A percentile compares a stretch with the other conserved stretches of the same genome.
These are phyloP conservation scores for Aquatica leii DNA, from an alignment of 2,888 invertebrate genomes.

Conservation along the genomic window DNA sequence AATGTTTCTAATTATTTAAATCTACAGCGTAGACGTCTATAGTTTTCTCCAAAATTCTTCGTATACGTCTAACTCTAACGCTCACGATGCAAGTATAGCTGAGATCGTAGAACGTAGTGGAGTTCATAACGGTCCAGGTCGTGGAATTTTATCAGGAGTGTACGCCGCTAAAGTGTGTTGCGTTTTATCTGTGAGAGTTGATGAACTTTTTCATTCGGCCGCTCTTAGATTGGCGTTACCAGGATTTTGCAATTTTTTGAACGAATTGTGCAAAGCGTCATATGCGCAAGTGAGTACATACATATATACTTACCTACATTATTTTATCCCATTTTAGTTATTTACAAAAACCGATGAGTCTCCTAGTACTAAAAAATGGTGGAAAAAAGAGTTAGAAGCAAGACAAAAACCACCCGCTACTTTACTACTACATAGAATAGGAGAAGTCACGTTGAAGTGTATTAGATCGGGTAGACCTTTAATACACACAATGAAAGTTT, in stretches of 20 bases:
- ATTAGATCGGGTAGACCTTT: constrained; percentile 87
- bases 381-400: constrained; percentile 57
- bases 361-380: constrained; percentile 60
- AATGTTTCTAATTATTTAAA: not conserved
- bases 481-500: constrained; percentile 90
- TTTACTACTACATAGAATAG: constrained; percentile 80
- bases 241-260: constrained; percentile 83
- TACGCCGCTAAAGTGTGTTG: constrained; percentile 91
- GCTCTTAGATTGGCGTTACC: constrained; percentile 87
- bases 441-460: constrained; percentile 88
- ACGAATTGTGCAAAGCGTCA: constrained; percentile 85
- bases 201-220: constrained; percentile 89
- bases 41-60: constrained; percentile 75
- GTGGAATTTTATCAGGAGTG: constrained; percentile 73
- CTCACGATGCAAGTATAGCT: constrained; percentile 74
- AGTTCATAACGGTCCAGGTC: constrained; percentile 58
- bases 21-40: constrained; percentile 80
- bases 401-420: constrained; percentile 63
- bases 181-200: constrained; percentile 88
- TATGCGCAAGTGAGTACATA: constrained; percentile 71
- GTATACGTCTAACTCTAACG: constrained; percentile 59
- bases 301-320: not conserved
- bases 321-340: constrained; percentile 45
- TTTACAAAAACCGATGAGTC: constrained; percentile 59
- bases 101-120: constrained; percentile 73